These are phyloP conservation scores for Helarctos malayanus DNA, from an alignment of 2,797 vertebrate species.

Conservation along the genomic window DNA sequence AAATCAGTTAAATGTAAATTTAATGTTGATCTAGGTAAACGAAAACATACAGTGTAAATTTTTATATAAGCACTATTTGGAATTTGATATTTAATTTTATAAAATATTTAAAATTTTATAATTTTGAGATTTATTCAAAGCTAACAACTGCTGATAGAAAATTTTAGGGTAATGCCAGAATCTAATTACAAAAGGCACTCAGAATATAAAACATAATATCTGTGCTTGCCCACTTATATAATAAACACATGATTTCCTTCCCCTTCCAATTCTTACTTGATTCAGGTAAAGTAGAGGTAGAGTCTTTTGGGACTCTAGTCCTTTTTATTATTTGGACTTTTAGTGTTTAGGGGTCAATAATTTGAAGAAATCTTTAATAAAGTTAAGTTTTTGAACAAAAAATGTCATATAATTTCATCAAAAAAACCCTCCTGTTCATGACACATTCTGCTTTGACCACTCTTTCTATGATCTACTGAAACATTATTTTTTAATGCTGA, in stretches of 20 bases:
- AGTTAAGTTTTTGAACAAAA: constrained; percentile 74
- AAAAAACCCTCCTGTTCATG: constrained; percentile 87
- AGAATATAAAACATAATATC: constrained; percentile 14
- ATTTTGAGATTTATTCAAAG: constrained; percentile 61
- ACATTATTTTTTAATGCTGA: constrained; percentile 92
- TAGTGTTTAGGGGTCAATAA: constrained; percentile 18
- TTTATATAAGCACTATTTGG: constrained; percentile 27
- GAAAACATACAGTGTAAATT: constrained; percentile 44
- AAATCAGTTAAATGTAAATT: constrained; percentile 68
- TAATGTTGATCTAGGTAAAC: constrained; percentile 43
- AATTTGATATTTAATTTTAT: constrained; percentile 69
- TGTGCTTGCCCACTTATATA: constrained; percentile 41
- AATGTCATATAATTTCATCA: constrained; percentile 85
- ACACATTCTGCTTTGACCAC: constrained; percentile 92
- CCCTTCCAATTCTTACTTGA: constrained; percentile 54
- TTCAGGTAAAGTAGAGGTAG: constrained; percentile 51
- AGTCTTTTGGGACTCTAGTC: constrained; percentile 35
- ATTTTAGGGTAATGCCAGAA: constrained; percentile 45
- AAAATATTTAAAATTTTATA: not conserved
- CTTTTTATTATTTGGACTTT: constrained; percentile 61
- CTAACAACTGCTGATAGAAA: constrained; percentile 47
- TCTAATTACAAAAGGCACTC: constrained; percentile 62
- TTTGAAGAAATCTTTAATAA: constrained; percentile 63
- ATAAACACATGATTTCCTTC: constrained; percentile 35
- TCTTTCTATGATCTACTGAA: constrained; percentile 90